Evolutionary conservation across 2,797 vertebrate genomes (phyloP).

Genomic region (Gallinago stenura): DNA sequence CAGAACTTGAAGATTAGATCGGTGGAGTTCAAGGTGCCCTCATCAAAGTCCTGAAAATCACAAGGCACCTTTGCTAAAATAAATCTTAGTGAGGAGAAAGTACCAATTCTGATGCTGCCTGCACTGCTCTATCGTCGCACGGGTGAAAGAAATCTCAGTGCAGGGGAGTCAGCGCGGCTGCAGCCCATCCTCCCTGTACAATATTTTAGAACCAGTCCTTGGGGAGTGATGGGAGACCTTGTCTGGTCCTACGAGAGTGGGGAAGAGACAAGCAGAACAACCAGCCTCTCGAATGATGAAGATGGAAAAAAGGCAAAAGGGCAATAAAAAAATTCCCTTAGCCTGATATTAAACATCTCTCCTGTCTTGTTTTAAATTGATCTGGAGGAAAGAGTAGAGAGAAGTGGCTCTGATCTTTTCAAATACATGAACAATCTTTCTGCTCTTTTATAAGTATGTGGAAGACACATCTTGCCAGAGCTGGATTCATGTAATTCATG

Average conservation of each 20-base stretch:
- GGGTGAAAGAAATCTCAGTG: not conserved
- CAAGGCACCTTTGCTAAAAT: not conserved
- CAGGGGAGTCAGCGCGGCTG: not conserved
- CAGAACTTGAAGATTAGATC: not conserved
- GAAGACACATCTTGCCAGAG: not conserved
- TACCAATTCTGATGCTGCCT: not conserved
- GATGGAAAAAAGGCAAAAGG: not conserved
- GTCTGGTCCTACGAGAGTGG: not conserved
- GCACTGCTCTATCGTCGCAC: not conserved
- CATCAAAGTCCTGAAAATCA: not conserved
- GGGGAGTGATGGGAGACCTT: not conserved
- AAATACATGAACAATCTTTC: constrained; percentile 2
- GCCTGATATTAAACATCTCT: not conserved
- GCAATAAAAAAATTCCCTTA: not conserved
- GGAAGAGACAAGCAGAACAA: not conserved
- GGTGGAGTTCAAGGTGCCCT: not conserved
- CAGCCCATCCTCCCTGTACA: not conserved
- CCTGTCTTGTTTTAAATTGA: not conserved
- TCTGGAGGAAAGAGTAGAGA: not conserved
- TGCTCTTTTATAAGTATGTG: not conserved
- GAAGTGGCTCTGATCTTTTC: not conserved
- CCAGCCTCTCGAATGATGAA: not conserved
- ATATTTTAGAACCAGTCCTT: not conserved
- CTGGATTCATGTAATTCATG: not conserved
- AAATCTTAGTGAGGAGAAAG: not conserved